phyloP scores from a whole-genome alignment of 2,888 invertebrate species.

The Hipparchia sbordonii region DNA sequence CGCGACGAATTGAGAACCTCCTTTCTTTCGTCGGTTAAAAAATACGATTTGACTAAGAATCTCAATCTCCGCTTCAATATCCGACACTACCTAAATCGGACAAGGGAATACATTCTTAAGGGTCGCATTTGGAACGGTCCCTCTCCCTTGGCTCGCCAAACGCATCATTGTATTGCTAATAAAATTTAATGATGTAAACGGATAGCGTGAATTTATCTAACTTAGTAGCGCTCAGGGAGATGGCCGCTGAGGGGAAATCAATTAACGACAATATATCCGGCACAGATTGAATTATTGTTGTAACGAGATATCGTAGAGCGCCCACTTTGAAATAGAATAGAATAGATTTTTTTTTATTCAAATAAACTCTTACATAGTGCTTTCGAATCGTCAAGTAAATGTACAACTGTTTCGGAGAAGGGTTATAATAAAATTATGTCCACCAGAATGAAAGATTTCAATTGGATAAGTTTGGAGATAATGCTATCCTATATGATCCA shows the following conservation, averaged over 20 bases:
- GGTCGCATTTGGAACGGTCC: conserved; percentile 69
- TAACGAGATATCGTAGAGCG: conserved; percentile 60
- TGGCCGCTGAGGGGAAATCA: conserved; percentile 71
- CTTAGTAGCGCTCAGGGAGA: conserved; percentile 63
- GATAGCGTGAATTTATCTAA: conserved; percentile 80
- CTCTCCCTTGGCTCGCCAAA: conserved; percentile 60
- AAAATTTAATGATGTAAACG: conserved; percentile 83
- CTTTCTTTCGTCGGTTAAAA: neutral
- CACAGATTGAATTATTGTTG: conserved; percentile 60
- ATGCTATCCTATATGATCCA: too few relatives aligned
- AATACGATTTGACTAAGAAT: neutral
- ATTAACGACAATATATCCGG: conserved; percentile 72
- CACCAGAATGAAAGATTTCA: neutral
- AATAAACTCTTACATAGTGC: too few relatives aligned
- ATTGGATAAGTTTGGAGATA: conserved; percentile 1
- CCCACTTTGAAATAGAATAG: conserved; percentile 16
- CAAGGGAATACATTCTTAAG: conserved; percentile 77
- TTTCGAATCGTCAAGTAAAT: too few relatives aligned
- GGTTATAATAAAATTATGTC: too few relatives aligned
- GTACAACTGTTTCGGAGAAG: too few relatives aligned
- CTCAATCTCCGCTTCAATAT: neutral
- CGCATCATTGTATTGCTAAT: conserved; percentile 75
- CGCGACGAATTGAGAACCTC: too few relatives aligned
- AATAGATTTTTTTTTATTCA: too few relatives aligned
- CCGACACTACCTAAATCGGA: conserved; percentile 57